Evolutionary conservation across 2,113 vertebrate genomes (phyloP).

Genomic region (Gracilinanus agilis): DNA sequence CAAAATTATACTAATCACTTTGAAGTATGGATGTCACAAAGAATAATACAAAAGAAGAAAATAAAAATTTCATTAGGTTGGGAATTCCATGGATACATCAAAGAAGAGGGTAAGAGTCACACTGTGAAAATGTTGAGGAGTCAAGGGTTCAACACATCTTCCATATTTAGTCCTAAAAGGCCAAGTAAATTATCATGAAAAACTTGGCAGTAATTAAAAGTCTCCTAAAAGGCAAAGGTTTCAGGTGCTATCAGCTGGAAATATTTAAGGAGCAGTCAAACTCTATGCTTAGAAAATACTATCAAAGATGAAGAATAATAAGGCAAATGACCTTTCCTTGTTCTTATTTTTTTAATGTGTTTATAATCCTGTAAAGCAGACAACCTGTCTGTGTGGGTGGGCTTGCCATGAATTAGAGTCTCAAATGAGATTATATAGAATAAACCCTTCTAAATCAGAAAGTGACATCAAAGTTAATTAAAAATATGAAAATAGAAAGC

Average conservation of each 20-base stretch:
- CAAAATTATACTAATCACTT: conserved; percentile 50
- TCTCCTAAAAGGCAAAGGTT: conserved; percentile 4
- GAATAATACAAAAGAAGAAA: conserved; percentile 45
- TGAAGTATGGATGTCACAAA: conserved; percentile 24
- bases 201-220: conserved; percentile 11
- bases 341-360: not conserved
- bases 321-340: conserved; percentile 13
- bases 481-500: conserved; percentile 23
- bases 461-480: conserved; percentile 41
- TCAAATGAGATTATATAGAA: not conserved
- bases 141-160: not conserved
- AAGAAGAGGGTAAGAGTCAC: not conserved
- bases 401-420: not conserved
- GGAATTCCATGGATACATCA: conserved; percentile 48
- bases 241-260: not conserved
- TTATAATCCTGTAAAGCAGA: conserved; percentile 7
- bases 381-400: not conserved
- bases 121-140: not conserved
- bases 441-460: conserved; percentile 44
- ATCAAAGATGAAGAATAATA: not conserved
- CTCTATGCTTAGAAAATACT: not conserved
- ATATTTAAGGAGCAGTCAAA: conserved; percentile 3
- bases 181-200: not conserved
- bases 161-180: conserved; percentile 12
- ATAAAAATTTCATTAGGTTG: conserved; percentile 24